A percentile compares a stretch with the other conserved stretches of the same genome.
Conservation (phyloP, 2,797 vertebrate species). For the Fringilla coelebs region DNA sequence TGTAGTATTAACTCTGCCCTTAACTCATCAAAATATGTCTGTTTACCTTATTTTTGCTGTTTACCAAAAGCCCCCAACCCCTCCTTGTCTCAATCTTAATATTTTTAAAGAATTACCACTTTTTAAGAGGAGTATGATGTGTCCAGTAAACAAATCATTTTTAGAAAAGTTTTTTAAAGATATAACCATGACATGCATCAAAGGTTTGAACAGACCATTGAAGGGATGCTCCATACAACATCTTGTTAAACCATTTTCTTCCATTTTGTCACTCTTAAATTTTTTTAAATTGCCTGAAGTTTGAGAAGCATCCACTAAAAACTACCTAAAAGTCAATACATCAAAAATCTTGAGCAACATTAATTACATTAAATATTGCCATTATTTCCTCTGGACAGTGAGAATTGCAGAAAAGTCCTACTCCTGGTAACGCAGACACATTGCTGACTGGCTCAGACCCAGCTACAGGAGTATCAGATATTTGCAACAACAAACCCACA, state of each 20-base stretch:
- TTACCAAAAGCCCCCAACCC: rapidly evolving
- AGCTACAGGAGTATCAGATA: not conserved
- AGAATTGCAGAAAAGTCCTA: not conserved
- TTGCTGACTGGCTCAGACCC: not conserved
- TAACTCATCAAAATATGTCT: not conserved
- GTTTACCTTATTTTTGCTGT: not conserved
- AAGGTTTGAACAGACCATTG: not conserved
- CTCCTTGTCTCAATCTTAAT: rapidly evolving
- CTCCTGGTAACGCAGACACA: not conserved
- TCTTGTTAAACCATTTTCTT: not conserved
- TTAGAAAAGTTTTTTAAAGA: not conserved
- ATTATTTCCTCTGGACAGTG: not conserved
- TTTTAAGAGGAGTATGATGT: not conserved
- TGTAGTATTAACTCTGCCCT: not conserved
- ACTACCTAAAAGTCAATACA: not conserved
- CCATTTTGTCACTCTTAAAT: not conserved
- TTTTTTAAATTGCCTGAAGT: not conserved
- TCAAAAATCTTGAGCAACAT: not conserved
- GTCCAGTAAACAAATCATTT: not conserved
- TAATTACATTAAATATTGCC: not conserved
- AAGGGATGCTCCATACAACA: not conserved
- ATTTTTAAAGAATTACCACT: not conserved
- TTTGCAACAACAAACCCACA: not conserved
- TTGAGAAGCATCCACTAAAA: not conserved
- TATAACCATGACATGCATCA: not conserved